Evolutionary conservation across 2,797 vertebrate genomes (phyloP), one percentile per base, ranked within the genome.

Genomic region (Valencia hispanica): DNA sequence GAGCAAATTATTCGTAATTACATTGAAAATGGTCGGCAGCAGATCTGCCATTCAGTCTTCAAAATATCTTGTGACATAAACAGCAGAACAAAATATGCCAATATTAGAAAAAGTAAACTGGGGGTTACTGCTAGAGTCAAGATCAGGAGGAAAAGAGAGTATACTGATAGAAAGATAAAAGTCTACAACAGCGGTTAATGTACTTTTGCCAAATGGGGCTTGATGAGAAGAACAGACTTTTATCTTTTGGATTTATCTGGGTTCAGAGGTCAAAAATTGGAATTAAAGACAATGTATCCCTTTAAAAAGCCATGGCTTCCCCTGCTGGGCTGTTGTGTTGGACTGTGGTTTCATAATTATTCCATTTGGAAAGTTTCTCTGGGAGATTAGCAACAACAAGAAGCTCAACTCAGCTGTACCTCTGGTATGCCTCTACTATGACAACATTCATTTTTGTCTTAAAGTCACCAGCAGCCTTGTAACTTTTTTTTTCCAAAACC

Each of bases 381-480:
- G 91, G 88, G 91, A 91, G 85, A 86, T 84, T 41, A 87, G 32
- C 84, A 84, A 86, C 85, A 84, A 86, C 73, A 85, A 73, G 84
- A 79, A 86, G 71, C 81, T 81, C 82, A 87, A 75, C 75, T 87
- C 82, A 85, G 78, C 87, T 85, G 65, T 90, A 88, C 83, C 87
- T 89, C 87, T 79, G 86, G 76, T 90, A 45, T 76, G 83, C 88
- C 91, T 86, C 86, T 39, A 71, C 74, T 59, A 80, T 83, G 80
- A 92, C 86, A 79, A 84, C 80, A 82, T 87, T 93, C 90, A 92
- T 94, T 92, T n/a, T 88, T 94, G 92, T 95, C 94, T 95, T 94
- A 93, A 94, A 90, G 92, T 93, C 94, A 95, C 95, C 95, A 95
- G 94, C 94, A 95, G 95, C 93, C 93, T 95, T 94, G 17, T 88